A percentile compares a stretch with the other conserved stretches of the same genome.
Evolutionary conservation across 2,888 invertebrate genomes (phyloP).

Genomic region (Lasius platythorax): DNA sequence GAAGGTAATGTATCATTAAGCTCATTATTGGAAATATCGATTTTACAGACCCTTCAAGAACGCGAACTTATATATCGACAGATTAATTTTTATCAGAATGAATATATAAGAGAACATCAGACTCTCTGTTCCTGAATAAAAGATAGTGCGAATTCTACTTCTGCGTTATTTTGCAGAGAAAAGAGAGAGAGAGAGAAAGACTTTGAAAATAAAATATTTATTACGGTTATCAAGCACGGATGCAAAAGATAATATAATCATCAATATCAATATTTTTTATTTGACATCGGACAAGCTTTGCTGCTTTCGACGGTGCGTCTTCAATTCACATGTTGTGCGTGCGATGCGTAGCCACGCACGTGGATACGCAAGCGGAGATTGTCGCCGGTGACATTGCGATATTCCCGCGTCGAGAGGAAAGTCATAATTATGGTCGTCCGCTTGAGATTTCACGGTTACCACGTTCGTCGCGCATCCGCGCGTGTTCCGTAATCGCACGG

Average conservation of each 20-base stretch:
- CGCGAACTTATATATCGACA: not conserved
- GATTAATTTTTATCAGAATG: not conserved
- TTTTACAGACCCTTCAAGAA: not conserved
- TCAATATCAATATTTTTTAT: not conserved
- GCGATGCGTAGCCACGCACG: conserved; percentile 12
- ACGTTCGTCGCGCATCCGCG: conserved; percentile 34
- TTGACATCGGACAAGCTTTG: not conserved
- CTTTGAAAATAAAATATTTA: not conserved
- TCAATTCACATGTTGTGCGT: not conserved
- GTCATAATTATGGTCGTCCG: conserved; percentile 44
- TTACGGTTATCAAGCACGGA: not conserved
- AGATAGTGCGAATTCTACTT: not conserved
- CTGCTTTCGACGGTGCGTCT: not conserved
- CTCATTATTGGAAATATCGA: not conserved
- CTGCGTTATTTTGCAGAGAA: not conserved
- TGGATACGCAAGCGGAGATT: conserved; percentile 43
- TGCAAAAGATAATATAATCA: not conserved
- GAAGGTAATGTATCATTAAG: not conserved
- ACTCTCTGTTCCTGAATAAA: not conserved
- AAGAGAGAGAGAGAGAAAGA: not conserved
- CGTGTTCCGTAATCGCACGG: conserved; percentile 33
- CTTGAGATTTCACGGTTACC: conserved; percentile 50
- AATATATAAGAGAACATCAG: not conserved
- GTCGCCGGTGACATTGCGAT: conserved; percentile 51
- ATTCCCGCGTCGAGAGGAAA: conserved; percentile 47